These are phyloP conservation scores for Lamellibrachia columna DNA, from an alignment of 2,888 invertebrate genomes.

Conservation along the genomic window DNA sequence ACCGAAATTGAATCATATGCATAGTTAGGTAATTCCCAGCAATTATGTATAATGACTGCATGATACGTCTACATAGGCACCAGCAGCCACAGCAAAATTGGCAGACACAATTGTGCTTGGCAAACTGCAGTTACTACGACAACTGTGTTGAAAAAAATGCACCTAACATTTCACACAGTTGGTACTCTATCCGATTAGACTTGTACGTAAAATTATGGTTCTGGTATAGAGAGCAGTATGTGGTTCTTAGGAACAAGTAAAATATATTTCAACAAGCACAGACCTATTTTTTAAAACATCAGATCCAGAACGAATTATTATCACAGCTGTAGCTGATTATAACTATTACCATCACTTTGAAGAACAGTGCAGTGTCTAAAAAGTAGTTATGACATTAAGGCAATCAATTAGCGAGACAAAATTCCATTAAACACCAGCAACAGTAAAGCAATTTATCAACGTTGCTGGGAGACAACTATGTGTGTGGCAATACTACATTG, in stretches of 20 bases:
- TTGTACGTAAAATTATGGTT: no score
- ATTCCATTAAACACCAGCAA: not conserved
- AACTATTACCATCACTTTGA: not conserved
- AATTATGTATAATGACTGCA: not conserved
- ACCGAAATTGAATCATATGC: not conserved
- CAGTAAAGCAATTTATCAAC: no score
- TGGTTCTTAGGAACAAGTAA: no score
- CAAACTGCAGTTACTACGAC: not conserved
- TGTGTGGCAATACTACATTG: not conserved
- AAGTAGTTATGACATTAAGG: not conserved
- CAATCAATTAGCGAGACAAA: not conserved
- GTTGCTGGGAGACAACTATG: not conserved
- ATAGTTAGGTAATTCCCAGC: not conserved
- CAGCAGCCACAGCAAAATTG: not conserved
- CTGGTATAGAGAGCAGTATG: no score
- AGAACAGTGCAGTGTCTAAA: not conserved
- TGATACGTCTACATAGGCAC: not conserved
- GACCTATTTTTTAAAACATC: no score
- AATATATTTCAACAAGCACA: no score
- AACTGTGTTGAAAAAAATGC: not conserved
- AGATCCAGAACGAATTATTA: not conserved
- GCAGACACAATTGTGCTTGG: not conserved
- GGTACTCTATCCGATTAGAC: no score
- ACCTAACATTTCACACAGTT: not conserved
- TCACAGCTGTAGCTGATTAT: not conserved